phyloP scores from a whole-genome alignment of 2,797 vertebrate species.

The Bufotes viridis region DNA sequence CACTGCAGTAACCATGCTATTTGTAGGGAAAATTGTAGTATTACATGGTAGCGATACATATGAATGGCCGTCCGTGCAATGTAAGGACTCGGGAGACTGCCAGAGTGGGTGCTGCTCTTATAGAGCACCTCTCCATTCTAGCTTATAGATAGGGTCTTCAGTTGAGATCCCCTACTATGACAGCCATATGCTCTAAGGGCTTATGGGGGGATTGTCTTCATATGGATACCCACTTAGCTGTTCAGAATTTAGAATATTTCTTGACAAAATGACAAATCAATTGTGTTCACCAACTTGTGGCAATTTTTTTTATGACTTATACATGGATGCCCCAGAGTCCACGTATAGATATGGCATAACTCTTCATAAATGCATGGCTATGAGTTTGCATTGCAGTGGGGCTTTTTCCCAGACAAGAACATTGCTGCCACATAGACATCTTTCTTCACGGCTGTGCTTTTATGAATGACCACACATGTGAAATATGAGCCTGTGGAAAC shows the following conservation, averaged over 20 bases:
- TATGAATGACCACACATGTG: conserved; percentile 1
- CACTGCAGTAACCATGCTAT: neutral
- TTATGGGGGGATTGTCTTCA: neutral
- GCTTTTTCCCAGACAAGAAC: neutral
- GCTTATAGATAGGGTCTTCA: too few species aligned
- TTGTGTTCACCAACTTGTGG: neutral
- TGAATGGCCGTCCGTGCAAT: too few species aligned
- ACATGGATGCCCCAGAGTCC: neutral
- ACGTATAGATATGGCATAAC: neutral
- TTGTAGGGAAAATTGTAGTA: neutral
- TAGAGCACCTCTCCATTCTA: too few species aligned
- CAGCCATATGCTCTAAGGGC: neutral
- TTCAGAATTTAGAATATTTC: neutral
- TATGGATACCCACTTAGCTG: neutral
- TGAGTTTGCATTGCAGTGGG: neutral
- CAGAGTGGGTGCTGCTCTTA: too few species aligned
- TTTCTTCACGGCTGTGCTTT: neutral
- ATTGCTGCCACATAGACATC: neutral
- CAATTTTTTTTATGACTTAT: neutral
- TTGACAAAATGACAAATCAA: neutral
- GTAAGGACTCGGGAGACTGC: too few species aligned
- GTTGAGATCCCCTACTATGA: too few species aligned
- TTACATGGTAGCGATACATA: too few species aligned
- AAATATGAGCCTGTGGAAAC: neutral
- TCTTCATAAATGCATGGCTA: neutral